Evolutionary conservation across 2,888 invertebrate genomes (phyloP).

Genomic region (Archips crataeganus): DNA sequence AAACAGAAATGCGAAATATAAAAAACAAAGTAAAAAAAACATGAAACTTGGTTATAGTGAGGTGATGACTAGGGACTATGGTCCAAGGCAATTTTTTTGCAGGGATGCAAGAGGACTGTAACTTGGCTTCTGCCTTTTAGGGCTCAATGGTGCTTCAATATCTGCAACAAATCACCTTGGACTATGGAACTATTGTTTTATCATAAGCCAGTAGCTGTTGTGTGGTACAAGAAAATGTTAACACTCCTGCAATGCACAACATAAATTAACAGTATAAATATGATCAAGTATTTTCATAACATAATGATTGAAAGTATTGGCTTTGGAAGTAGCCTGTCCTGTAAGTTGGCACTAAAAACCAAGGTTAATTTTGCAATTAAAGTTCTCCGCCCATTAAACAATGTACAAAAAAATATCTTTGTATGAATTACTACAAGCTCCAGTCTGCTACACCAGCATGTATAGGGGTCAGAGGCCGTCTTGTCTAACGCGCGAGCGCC

Average conservation of each 20-base stretch:
- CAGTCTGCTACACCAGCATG: too few species aligned
- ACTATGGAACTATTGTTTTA: neutral
- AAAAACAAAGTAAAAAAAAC: constrained; percentile 80
- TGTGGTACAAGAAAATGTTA: constrained; percentile 28
- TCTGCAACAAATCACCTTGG: neutral
- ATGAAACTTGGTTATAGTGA: neutral
- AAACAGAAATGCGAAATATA: constrained; percentile 77
- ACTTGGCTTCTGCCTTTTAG: neutral
- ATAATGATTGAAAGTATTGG: neutral
- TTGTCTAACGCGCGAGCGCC: too few species aligned
- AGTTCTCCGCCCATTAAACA: neutral
- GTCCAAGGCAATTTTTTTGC: neutral
- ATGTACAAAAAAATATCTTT: too few species aligned
- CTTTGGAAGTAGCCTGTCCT: neutral
- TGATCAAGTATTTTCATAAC: constrained; percentile 6
- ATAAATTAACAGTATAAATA: constrained; percentile 17
- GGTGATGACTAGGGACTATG: neutral
- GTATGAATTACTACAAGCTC: too few species aligned
- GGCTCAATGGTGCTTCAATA: neutral
- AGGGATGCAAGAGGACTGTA: neutral
- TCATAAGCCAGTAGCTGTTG: constrained; percentile 22
- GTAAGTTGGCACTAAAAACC: neutral
- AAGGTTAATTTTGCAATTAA: neutral
- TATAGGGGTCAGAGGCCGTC: too few species aligned
- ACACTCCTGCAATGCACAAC: constrained; percentile 34